Evolutionary conservation across 2,797 vertebrate species (phyloP), one percentile per base, ranked within the genome.

Genomic region (Sebastes melanostomus): DNA sequence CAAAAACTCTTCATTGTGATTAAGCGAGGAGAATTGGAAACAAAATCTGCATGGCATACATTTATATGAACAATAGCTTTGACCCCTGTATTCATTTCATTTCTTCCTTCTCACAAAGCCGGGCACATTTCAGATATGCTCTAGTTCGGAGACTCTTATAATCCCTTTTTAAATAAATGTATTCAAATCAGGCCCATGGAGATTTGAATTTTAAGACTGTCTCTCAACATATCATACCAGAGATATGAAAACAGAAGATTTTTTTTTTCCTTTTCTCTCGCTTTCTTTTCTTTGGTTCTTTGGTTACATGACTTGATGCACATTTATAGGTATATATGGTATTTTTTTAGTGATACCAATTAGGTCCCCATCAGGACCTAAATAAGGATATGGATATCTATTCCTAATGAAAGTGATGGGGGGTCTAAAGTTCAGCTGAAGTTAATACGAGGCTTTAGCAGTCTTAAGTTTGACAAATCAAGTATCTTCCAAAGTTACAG

Each of bases 121-220:
- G 27, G 66, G 29, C 59, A 66, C 60, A 70, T 70, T 75, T 78
- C 46, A 76, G 62, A 72, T 38, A 76, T 30, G 68, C 68, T 72
- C 62, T 10, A 32, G 14, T 80, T 80, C 56, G 56, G 18, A 25
- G 29, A 68, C 24, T 75, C 11, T 34, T 66, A 42, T 65, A 78
- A 75, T 79, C 77, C 60, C 62, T 77, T 75, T 80, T 69, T 54
- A 73, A 77, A 66, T 77, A 65, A 59, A 32, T 80, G 30, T 20
- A 52, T 52, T 77, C 13, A 70, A 70, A 81, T 52, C 46, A n/a
- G 46, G 46, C 20, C 46, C 20, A 50, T 4, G 8, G 54, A 65
- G 32, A 62, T 38, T 54, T 66, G n/a, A 54, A 69, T 38, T 22
- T 55, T 61, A 61, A 75, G 34, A 75, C 18, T 59, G 13, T 54